Evolutionary conservation across 2,113 vertebrate genomes (phyloP).

Genomic region (Myotis davidii): DNA sequence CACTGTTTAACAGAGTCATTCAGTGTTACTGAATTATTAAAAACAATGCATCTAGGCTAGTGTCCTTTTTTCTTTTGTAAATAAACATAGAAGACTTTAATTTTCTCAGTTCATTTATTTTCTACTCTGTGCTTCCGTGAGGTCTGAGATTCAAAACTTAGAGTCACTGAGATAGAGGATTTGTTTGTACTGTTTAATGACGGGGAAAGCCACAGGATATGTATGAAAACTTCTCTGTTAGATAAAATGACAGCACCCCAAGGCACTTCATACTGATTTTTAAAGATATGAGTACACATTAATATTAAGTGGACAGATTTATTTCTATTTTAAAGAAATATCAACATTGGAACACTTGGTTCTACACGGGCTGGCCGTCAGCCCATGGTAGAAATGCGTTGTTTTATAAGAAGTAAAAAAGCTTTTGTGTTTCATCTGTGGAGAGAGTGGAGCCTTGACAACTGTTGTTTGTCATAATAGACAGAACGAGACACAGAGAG

Average conservation of each 20-base stretch:
- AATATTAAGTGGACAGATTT: conserved; percentile 11
- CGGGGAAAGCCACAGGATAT: not conserved
- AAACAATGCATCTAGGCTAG: not conserved
- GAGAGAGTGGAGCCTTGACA: not conserved
- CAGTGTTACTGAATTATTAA: not conserved
- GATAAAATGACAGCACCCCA: not conserved
- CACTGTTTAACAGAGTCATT: not conserved
- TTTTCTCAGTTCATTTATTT: not conserved
- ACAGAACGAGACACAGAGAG: not conserved
- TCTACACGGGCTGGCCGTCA: conserved; percentile 1
- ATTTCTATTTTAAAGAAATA: conserved; percentile 45
- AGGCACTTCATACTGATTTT: not conserved
- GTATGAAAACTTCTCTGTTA: not conserved
- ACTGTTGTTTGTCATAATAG: not conserved
- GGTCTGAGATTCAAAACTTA: not conserved
- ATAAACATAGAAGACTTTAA: not conserved
- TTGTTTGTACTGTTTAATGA: not conserved
- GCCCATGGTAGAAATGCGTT: not conserved
- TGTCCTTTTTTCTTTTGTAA: not conserved
- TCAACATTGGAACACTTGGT: not conserved
- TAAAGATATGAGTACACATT: not conserved
- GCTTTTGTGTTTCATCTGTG: not conserved
- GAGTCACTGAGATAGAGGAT: not conserved
- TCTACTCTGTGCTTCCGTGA: not conserved
- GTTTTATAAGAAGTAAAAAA: conserved; percentile 5